phyloP scores from a whole-genome alignment of 2,888 invertebrate species.

The Colletes collaris region DNA sequence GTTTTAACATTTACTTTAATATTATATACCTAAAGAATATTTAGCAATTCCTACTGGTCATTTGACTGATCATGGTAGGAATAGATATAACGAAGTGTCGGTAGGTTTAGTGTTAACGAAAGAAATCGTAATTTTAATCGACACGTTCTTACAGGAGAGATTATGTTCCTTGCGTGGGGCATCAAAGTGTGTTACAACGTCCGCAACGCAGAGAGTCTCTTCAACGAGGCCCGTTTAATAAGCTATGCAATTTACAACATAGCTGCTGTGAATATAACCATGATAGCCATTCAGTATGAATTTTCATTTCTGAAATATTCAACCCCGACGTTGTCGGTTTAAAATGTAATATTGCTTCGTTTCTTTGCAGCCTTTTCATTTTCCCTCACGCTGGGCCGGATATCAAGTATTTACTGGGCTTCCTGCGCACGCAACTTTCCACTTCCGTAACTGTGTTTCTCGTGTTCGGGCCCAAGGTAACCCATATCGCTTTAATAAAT shows the following conservation, averaged over 20 bases:
- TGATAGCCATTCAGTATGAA: constrained; percentile 96
- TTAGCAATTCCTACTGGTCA: too few relatives aligned
- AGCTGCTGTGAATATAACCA: constrained; percentile 94
- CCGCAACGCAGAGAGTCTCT: constrained; percentile 94
- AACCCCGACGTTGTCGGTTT: neutral
- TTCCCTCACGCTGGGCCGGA: constrained; percentile 95
- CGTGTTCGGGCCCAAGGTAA: constrained; percentile 94
- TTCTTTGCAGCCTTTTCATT: constrained; percentile 88
- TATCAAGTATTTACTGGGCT: constrained; percentile 95
- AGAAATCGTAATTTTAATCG: neutral
- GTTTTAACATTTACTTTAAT: too few relatives aligned
- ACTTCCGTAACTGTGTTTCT: constrained; percentile 94
- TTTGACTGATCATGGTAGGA: too few relatives aligned
- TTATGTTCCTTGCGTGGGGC: constrained; percentile 92
- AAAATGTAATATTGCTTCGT: neutral
- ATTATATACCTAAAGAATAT: too few relatives aligned
- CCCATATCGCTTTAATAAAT: neutral
- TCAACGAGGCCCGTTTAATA: constrained; percentile 96
- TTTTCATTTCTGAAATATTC: constrained; percentile 18
- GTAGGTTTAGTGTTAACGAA: neutral
- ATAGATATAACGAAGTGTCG: too few relatives aligned
- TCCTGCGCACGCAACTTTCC: constrained; percentile 95
- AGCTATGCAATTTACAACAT: constrained; percentile 98
- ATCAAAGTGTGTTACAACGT: constrained; percentile 94
- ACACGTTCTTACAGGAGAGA: constrained; percentile 85